These are phyloP conservation scores for Diaprepes abbreviatus DNA, from an alignment of 2,888 invertebrate species.

Conservation along the genomic window DNA sequence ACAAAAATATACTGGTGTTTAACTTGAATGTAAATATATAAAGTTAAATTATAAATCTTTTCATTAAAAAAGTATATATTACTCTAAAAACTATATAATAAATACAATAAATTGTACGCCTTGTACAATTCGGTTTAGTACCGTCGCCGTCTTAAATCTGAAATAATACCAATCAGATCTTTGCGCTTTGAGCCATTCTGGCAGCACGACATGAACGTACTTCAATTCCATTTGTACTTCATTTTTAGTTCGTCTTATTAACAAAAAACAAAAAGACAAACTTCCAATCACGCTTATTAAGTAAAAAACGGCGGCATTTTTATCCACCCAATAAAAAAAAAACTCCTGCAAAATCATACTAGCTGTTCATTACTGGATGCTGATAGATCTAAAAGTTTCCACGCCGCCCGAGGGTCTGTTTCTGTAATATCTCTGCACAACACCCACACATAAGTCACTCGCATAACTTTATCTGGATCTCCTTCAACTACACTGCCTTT, in stretches of 20 bases:
- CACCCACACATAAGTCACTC: constrained; percentile 98
- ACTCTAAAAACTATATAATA: constrained; percentile 48
- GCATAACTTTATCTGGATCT: constrained; percentile 93
- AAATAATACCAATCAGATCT: constrained; percentile 48
- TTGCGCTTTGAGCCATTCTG: background rate
- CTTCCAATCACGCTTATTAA: constrained; percentile 42
- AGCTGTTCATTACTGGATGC: constrained; percentile 89
- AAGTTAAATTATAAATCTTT: too few relatives aligned
- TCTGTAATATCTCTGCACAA: constrained; percentile 95
- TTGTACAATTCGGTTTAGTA: constrained; percentile 25
- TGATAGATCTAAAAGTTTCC: constrained; percentile 93
- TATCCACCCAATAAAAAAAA: background rate
- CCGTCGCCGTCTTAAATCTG: constrained; percentile 30
- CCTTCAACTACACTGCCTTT: constrained; percentile 92
- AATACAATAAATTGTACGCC: constrained; percentile 38
- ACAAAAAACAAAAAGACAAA: constrained; percentile 55
- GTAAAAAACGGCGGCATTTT: constrained; percentile 20
- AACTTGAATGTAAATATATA: too few relatives aligned
- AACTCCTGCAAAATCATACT: constrained; percentile 70
- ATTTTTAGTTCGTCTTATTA: constrained; percentile 51
- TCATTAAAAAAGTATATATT: constrained; percentile 45
- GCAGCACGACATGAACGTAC: constrained; percentile 20
- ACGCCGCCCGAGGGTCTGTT: constrained; percentile 94
- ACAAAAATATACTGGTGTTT: background rate
- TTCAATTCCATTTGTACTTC: constrained; percentile 28